Evolutionary conservation across 2,113 vertebrate genomes (phyloP), one percentile per base, ranked within the genome.

Genomic region (Labeo rohita): DNA sequence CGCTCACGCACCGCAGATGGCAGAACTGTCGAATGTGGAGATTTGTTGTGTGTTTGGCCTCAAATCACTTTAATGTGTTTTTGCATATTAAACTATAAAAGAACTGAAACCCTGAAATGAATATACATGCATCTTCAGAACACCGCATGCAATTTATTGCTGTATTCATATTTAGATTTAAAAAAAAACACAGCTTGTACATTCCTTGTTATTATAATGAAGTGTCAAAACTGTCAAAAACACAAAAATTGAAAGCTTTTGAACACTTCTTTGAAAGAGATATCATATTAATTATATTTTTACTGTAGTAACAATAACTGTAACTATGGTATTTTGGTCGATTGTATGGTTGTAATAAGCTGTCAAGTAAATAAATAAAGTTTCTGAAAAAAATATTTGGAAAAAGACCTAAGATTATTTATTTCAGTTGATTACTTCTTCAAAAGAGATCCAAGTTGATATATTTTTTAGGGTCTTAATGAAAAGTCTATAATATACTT

Each of bases 1-100:
- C 84, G 79, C 89, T 89, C 87, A 90, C 89, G 84, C 87, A 90
- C 89, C 92, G 89, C 93, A 94, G 93, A 93, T 93, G 93, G 94
- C 90, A 92, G 23, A 89, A 89, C 89, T 88, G 87, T 93, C 92
- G 90, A 89, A 89, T 91, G 90, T 85, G 92, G 87, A 89, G 90
- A 91, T 92, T 91, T 90, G 87, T 89, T 89, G 89, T 88, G 89
- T 88, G 89, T 91, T 90, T 89, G 86, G 83, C 85, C 86, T 89
- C 83, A 91, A 92, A 91, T 91, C 90, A 86, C 86, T 90, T 21
- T 23, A 65, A 80, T 65, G 65, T 4, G 61, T 80, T 49, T n/a
- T 21, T 80, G 78, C 56, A 49, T 65, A 80, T 65, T 47, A 80
- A 80, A 74, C 18, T 45, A 23, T 74, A 49, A 23, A 74, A 74